Conservation (phyloP, 2,888 invertebrate genomes). For the Heliconius ethilla region DNA sequence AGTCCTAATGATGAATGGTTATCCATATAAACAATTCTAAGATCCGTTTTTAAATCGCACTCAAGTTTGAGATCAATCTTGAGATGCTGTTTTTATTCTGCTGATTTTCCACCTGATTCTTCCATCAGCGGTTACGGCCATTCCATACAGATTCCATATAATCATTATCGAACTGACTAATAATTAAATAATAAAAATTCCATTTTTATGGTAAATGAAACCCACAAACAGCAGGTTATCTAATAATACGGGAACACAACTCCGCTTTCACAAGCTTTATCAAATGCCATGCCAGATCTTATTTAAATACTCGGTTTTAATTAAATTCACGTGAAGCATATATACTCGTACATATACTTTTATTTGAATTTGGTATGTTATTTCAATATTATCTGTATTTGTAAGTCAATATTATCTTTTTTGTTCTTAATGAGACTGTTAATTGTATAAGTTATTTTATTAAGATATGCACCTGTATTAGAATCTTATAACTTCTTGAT, state of each 20-base stretch:
- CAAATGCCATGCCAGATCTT: conserved; percentile 1
- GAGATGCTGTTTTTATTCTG: too few relatives aligned
- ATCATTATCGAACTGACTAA: neutral
- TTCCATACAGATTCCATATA: too few relatives aligned
- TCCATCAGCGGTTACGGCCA: too few relatives aligned
- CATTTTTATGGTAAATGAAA: neutral
- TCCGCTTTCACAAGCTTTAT: conserved; percentile 12
- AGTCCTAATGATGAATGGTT: neutral
- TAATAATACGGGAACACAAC: neutral
- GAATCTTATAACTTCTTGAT: neutral
- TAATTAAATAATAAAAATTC: conserved; percentile 2
- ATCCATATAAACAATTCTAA: too few relatives aligned
- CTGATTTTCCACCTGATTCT: too few relatives aligned
- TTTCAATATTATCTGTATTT: conserved; percentile 3
- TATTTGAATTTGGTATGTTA: neutral
- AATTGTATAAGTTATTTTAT: neutral
- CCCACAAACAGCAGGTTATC: conserved; percentile 15
- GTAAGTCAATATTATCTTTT: conserved; percentile 14
- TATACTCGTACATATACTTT: too few relatives aligned
- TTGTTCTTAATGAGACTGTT: neutral
- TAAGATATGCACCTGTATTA: neutral
- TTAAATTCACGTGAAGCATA: conserved; percentile 3
- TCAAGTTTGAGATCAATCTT: too few relatives aligned
- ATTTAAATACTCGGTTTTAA: conserved; percentile 10
- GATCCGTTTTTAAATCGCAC: too few relatives aligned